A percentile compares a stretch with the other conserved stretches of the same genome.
Conservation (phyloP, 2,797 vertebrate genomes). For the Oreortyx pictus region DNA sequence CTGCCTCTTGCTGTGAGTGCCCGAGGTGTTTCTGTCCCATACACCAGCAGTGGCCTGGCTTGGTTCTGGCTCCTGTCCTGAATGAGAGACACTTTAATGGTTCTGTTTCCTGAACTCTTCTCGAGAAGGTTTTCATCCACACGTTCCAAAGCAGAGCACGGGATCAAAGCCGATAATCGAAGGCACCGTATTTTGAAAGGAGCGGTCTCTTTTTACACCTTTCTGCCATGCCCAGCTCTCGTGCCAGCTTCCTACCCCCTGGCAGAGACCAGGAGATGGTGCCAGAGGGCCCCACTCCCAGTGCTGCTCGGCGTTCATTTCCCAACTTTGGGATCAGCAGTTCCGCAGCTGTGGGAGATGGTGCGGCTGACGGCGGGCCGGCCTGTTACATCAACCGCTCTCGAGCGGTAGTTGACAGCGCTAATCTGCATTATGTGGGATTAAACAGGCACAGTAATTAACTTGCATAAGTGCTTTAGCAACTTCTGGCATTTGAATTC, state of each 20-base stretch:
- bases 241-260: neutral
- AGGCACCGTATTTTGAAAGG: neutral
- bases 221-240: neutral
- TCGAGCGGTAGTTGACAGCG: slow-evolving; percentile 22
- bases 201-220: neutral
- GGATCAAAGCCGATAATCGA: neutral
- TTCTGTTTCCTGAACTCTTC: neutral
- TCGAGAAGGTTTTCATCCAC: neutral
- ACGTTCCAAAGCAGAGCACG: fast-evolving
- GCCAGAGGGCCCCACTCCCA: neutral
- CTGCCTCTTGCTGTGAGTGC: fast-evolving
- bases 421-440: slow-evolving; percentile 74
- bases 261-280: neutral
- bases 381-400: neutral
- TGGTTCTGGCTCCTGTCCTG: fast-evolving
- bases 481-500: slow-evolving; percentile 51
- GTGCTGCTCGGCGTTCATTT: neutral
- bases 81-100: fast-evolving
- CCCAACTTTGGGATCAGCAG: neutral
- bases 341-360: fast-evolving
- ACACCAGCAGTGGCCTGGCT: neutral
- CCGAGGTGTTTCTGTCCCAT: neutral
- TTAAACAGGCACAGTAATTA: slow-evolving; percentile 70
- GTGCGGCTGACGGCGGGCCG: neutral
- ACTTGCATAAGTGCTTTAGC: slow-evolving; percentile 69